phyloP scores from a whole-genome alignment of 2,113 vertebrate species.

The Psittacula cyanocephala region DNA sequence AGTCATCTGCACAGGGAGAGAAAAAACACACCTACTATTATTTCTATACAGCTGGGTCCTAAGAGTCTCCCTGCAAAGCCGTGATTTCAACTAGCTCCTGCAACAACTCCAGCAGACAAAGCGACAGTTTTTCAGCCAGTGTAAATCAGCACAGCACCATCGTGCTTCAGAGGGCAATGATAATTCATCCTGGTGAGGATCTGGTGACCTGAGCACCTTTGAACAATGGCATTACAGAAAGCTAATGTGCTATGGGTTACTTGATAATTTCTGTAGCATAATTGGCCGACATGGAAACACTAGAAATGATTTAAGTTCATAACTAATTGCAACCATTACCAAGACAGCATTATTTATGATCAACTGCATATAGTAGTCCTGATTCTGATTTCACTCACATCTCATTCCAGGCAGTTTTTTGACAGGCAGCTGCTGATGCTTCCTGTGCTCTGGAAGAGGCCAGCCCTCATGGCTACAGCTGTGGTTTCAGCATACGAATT shows the following conservation, averaged over 20 bases:
- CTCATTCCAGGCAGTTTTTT: not conserved
- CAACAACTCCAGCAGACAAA: not conserved
- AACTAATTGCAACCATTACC: conserved; percentile 31
- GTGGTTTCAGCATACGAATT: not conserved
- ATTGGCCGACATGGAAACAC: conserved; percentile 14
- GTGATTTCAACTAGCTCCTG: not conserved
- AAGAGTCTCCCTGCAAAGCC: not conserved
- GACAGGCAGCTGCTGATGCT: not conserved
- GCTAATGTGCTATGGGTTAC: conserved; percentile 42
- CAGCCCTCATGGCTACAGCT: not conserved
- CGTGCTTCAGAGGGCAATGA: not conserved
- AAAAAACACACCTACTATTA: not conserved
- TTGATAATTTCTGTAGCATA: conserved; percentile 26
- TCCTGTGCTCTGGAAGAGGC: not conserved
- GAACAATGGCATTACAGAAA: conserved; percentile 20
- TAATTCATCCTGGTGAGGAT: conserved; percentile 8
- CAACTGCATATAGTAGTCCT: not conserved
- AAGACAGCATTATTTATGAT: conserved; percentile 21
- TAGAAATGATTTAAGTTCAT: conserved; percentile 21
- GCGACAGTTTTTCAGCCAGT: not conserved
- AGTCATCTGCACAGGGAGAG: not conserved
- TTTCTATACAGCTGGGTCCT: not conserved
- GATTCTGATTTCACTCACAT: not conserved
- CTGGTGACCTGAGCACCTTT: conserved; percentile 16
- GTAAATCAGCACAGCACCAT: conserved; percentile 24